These are phyloP conservation scores for Leptothorax acervorum DNA, from an alignment of 2,888 invertebrate genomes.

Conservation along the genomic window DNA sequence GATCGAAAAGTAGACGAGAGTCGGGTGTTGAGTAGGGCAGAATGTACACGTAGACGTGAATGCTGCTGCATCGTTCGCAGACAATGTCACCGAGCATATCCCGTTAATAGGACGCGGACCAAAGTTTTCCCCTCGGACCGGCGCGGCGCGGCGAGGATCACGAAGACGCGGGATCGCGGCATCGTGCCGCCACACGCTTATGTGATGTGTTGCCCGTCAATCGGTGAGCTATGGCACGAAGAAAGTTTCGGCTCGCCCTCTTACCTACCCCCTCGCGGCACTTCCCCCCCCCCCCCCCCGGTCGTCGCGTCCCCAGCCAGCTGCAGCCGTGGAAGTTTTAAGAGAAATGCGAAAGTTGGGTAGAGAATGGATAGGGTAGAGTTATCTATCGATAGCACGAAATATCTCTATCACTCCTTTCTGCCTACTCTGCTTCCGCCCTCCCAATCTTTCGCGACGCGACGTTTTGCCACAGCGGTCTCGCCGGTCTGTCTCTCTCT, in stretches of 20 bases:
- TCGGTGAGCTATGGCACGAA: slow-evolving; percentile 81
- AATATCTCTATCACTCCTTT: slow-evolving; percentile 69
- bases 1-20: slow-evolving; percentile 23
- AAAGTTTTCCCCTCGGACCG: slow-evolving; percentile 38
- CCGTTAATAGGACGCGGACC: slow-evolving; percentile 67
- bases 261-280: slow-evolving; percentile 58
- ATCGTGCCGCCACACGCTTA: slow-evolving; percentile 72
- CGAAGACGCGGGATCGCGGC: slow-evolving; percentile 43
- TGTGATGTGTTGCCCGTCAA: slow-evolving; percentile 83
- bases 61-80: slow-evolving; percentile 66
- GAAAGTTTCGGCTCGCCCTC: slow-evolving; percentile 80
- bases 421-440: slow-evolving; percentile 9
- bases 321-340: slow-evolving; percentile 80
- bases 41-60: slow-evolving; percentile 64
- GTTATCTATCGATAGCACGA: slow-evolving; percentile 82
- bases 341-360: slow-evolving; percentile 85
- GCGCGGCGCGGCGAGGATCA: slow-evolving; percentile 2
- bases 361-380: slow-evolving; percentile 84
- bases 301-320: slow-evolving; percentile 59
- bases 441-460: not conserved
- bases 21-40: slow-evolving; percentile 47
- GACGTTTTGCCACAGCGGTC: not conserved
- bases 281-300: slow-evolving; percentile 33
- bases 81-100: slow-evolving; percentile 73
- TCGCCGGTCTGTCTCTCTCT: not conserved